phyloP scores from a whole-genome alignment of 2,888 invertebrate species.

The Coelopa pilipes region DNA sequence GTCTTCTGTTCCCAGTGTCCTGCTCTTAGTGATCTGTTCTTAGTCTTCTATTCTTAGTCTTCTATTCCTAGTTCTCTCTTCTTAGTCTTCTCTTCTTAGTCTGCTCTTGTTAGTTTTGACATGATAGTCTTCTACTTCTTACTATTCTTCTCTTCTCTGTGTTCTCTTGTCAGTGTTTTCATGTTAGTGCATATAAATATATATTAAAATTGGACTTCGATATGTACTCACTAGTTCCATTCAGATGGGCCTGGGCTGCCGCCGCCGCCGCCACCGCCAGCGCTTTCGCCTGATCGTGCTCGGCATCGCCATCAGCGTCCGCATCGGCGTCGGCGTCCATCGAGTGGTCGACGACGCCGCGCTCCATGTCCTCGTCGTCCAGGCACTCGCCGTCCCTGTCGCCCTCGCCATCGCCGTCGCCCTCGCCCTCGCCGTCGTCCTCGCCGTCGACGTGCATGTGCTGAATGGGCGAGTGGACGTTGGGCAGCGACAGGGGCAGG shows the following conservation, averaged over 20 bases:
- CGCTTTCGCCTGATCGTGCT: slow-evolving; percentile 65
- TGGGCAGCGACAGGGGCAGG: slow-evolving; percentile 30
- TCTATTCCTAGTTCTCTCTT: too few species aligned
- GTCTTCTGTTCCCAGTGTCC: too few species aligned
- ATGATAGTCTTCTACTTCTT: too few species aligned
- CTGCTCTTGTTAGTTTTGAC: too few species aligned
- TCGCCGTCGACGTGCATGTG: slow-evolving; percentile 62
- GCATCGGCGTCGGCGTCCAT: slow-evolving; percentile 45
- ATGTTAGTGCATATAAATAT: not conserved
- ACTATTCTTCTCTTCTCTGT: too few species aligned
- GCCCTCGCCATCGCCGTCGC: not conserved
- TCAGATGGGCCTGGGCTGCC: slow-evolving; percentile 71
- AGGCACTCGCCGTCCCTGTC: slow-evolving; percentile 22
- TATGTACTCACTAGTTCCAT: slow-evolving; percentile 75
- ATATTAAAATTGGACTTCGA: slow-evolving; percentile 60
- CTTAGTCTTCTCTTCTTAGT: too few species aligned
- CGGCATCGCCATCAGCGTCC: slow-evolving; percentile 44
- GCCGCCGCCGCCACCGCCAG: slow-evolving; percentile 68
- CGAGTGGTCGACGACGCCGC: slow-evolving; percentile 38
- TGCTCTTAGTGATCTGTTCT: too few species aligned
- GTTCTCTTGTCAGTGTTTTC: not conserved
- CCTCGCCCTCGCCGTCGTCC: slow-evolving; percentile 53
- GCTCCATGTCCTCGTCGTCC: slow-evolving; percentile 29
- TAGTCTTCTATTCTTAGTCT: too few species aligned
- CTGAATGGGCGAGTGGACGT: slow-evolving; percentile 44